Base-by-base conservation (phyloP, 1,140 invertebrate species). In the Ceratina australensis region DNA sequence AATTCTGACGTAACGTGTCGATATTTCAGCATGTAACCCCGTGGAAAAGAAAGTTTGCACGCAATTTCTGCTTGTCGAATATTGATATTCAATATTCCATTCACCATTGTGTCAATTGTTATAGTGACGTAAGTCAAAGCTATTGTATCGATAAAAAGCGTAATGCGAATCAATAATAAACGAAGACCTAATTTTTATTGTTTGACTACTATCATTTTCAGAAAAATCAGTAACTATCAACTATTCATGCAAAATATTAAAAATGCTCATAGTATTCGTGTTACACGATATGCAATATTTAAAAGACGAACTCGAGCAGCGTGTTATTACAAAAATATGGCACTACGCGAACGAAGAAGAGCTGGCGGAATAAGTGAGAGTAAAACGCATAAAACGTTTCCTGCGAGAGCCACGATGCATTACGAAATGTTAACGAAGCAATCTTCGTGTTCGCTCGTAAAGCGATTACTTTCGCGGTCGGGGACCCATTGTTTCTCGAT, bases 381-480 rank as follows among this genome's bases (percentile, higher is more conserved):
- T 18, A 33, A 50, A 68, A 50, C 65, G n/a, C 33, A 26, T 22
- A 49, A 50, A 60, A 59, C 15, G 47, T 42, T 76, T 76, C 54
- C 64, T 22, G 73, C 42, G 24, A 50, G 54, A 50, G 54, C 47
- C 33, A 16, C 64, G 54, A 49, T 50, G 73, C 42, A n/a, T 68
- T 76, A 50, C 42, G 73, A 76, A 60, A 69, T 52, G 56, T 69
- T 69, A 76, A 69, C 73, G 64, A 67, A 75, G 63, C 66, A 49
- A 60, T 68, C 63, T 28, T 28, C 54, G 54, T 49, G 54, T 49
- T 52, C 65, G 56, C 54, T 69, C 65, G 56, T 50, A 28, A 61
- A 76, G 59, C 54, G 73, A 76, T 69, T 76, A 69, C 69, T 76
- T 76, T 76, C 47, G 47, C 42, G n/a, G 65, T 28, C 15, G 56